phyloP scores from a whole-genome alignment of 1,140 invertebrate genomes.

The Macrocentrus cingulum region DNA sequence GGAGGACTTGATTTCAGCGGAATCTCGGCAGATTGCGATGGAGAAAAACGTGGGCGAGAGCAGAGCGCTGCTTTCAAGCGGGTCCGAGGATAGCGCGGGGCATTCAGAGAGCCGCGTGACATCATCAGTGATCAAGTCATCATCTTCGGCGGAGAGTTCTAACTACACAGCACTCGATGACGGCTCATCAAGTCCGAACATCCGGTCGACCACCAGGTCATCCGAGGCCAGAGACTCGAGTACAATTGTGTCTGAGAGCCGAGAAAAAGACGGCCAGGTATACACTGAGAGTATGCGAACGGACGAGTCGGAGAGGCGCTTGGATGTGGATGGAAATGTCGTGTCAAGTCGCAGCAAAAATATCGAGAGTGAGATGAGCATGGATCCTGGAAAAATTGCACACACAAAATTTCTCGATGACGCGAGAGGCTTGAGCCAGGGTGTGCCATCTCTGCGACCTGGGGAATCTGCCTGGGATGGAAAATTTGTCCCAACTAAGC shows the following conservation, averaged over 20 bases:
- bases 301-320: conserved; percentile 29
- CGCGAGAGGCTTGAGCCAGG: background rate
- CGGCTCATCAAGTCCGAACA: background rate
- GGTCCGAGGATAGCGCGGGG: background rate
- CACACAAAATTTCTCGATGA: conserved; percentile 22
- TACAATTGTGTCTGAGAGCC: conserved; percentile 32
- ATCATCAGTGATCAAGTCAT: background rate
- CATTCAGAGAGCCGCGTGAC: background rate
- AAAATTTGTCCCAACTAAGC: conserved; percentile 23
- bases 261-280: conserved; percentile 38
- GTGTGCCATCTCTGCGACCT: conserved; percentile 9
- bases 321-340: conserved; percentile 43
- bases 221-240: conserved; percentile 34
- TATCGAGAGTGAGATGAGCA: conserved; percentile 37
- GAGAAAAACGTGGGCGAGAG: conserved; percentile 24
- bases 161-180: background rate
- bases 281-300: conserved; percentile 35
- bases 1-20: conserved; percentile 36
- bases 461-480: conserved; percentile 29
- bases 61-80: background rate
- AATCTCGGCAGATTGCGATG: conserved; percentile 33
- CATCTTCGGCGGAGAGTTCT: conserved; percentile 3
- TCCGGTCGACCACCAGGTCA: conserved; percentile 26
- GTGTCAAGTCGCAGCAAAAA: conserved; percentile 34
- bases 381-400: conserved; percentile 19